These are phyloP conservation scores for Distichodus sexfasciatus DNA, from an alignment of 2,797 vertebrate species.

Conservation along the genomic window DNA sequence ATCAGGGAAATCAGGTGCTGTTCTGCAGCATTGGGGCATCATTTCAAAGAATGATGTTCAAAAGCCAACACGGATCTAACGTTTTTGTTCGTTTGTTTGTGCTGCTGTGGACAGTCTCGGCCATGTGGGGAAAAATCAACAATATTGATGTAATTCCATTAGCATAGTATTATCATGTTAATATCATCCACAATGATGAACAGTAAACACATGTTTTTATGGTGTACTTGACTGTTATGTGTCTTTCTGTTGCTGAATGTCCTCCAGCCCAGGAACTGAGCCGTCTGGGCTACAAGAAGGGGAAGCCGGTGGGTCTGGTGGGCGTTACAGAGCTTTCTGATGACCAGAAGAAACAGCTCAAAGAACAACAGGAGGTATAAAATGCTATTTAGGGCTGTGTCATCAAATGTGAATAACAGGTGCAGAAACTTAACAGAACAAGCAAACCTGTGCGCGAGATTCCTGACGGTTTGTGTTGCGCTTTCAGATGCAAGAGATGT, in stretches of 20 bases:
- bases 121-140: no score
- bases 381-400: background rate
- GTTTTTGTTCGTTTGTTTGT: no score
- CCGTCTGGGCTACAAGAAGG: conserved; percentile 83
- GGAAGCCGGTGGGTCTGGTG: conserved; percentile 82
- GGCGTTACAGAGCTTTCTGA: conserved; percentile 84
- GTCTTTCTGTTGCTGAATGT: conserved; percentile 7
- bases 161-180: no score
- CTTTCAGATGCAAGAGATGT: conserved; percentile 97
- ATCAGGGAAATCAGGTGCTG: no score
- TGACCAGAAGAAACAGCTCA: conserved; percentile 85
- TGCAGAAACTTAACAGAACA: no score
- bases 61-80: no score
- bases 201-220: background rate
- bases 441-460: background rate
- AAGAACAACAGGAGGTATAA: conserved; percentile 85
- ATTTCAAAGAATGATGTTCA: no score
- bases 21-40: no score
- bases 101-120: no score
- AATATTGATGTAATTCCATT: no score
- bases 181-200: no score
- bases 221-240: background rate
- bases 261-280: conserved; percentile 82
- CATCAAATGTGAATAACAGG: no score
- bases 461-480: background rate